Conservation (phyloP, 2,888 invertebrate genomes). For the Xestobium rufovillosum region DNA sequence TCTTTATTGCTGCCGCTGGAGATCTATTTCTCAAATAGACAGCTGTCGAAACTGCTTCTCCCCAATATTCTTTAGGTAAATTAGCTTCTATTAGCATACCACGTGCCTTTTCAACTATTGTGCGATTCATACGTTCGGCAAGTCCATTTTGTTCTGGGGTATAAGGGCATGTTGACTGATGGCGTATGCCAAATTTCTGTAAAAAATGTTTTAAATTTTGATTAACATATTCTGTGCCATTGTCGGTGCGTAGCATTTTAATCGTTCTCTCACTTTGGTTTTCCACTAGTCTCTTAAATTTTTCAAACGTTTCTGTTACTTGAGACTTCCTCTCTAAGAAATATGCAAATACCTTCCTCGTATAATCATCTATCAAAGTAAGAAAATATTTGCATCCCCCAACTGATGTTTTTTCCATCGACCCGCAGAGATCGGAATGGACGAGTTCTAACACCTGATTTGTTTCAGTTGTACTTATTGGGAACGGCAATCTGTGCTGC, state of each 20-base stretch:
- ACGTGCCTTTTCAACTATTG: conserved; percentile 19
- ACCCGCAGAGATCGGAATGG: conserved; percentile 34
- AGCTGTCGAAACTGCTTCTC: conserved; percentile 18
- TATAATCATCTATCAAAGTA: conserved; percentile 12
- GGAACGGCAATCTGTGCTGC: too few relatives aligned
- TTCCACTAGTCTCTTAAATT: conserved; percentile 13
- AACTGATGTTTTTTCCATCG: conserved; percentile 30
- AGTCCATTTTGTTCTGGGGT: conserved; percentile 23
- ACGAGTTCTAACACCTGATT: conserved; percentile 28
- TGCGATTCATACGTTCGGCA: conserved; percentile 20
- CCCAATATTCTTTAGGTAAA: conserved; percentile 15
- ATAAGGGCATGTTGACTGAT: conserved; percentile 21
- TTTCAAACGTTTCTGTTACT: conserved; percentile 8
- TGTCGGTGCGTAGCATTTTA: conserved; percentile 18
- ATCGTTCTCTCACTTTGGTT: conserved; percentile 15
- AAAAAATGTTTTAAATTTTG: conserved; percentile 13
- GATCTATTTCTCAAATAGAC: conserved; percentile 13
- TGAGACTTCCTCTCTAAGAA: conserved; percentile 13
- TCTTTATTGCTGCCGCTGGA: conserved; percentile 10
- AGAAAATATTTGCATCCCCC: conserved; percentile 19
- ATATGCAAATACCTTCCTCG: conserved; percentile 19
- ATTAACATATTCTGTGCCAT: conserved; percentile 15
- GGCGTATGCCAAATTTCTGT: conserved; percentile 18
- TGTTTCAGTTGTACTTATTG: too few relatives aligned
- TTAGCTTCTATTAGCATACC: conserved; percentile 17